phyloP scores from a whole-genome alignment of 2,888 invertebrate species.

The Drymonia ruficornis region DNA sequence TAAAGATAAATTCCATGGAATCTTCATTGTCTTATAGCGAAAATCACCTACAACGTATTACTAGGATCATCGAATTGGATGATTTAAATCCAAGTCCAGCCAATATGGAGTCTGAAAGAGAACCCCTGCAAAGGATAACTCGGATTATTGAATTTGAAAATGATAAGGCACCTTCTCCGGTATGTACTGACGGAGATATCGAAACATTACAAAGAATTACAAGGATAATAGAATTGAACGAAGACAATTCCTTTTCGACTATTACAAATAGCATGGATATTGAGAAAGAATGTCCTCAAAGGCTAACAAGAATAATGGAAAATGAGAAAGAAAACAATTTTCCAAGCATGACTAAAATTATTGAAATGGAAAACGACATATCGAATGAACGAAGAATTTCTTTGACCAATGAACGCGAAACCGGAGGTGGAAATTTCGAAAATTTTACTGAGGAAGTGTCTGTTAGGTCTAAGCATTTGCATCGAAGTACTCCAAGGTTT shows the following conservation, averaged over 20 bases:
- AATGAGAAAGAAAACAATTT: constrained; percentile 71
- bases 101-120: constrained; percentile 63
- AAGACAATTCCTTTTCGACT: constrained; percentile 70
- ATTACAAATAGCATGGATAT: constrained; percentile 61
- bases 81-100: constrained; percentile 57
- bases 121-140: constrained; percentile 73
- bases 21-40: constrained; percentile 43
- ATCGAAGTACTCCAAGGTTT: constrained; percentile 77
- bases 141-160: constrained; percentile 77
- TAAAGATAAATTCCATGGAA: constrained; percentile 40
- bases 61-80: constrained; percentile 78
- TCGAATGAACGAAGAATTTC: constrained; percentile 80
- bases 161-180: constrained; percentile 56
- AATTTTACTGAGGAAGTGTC: constrained; percentile 66
- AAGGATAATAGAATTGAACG: constrained; percentile 73
- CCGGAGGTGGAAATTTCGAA: constrained; percentile 69
- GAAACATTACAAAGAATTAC: constrained; percentile 72
- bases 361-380: constrained; percentile 81
- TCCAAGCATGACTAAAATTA: constrained; percentile 79
- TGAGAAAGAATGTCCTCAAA: constrained; percentile 65
- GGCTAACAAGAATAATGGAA: constrained; percentile 71
- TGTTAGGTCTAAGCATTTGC: constrained; percentile 68
- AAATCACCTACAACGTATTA: constrained; percentile 71
- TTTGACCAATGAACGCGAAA: constrained; percentile 78
- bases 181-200: constrained; percentile 57